Percentiles rank a stretch among this genome's conserved stretches.
Conservation (phyloP, 2,113 vertebrate genomes). For the Cyanoramphus novaezelandiae region DNA sequence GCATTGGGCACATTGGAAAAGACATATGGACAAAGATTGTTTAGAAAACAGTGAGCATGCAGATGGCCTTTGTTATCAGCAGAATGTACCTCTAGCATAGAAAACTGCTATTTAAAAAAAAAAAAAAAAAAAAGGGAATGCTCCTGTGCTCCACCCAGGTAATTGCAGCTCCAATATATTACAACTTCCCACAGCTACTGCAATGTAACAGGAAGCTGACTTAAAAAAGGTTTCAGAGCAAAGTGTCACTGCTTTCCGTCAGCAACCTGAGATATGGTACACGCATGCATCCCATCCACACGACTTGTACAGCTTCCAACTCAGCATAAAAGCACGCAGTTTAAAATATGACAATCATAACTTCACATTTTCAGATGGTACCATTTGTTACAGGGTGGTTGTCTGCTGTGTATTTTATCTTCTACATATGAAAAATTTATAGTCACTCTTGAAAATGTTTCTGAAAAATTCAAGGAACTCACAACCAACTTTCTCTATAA, state of each 20-base stretch:
- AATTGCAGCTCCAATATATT: not conserved
- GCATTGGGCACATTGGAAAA: not conserved
- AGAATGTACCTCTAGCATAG: fast-evolving
- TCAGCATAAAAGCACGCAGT: not conserved
- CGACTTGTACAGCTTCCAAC: not conserved
- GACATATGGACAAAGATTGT: not conserved
- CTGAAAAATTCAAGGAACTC: constrained; percentile 34
- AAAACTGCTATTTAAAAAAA: not conserved
- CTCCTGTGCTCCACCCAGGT: not conserved
- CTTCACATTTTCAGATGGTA: not conserved
- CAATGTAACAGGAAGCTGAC: not conserved
- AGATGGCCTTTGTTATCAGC: not conserved
- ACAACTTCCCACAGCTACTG: not conserved
- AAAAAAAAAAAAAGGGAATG: no score
- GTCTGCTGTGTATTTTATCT: not conserved
- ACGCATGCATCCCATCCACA: not conserved
- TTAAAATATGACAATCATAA: not conserved
- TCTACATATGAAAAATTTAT: constrained; percentile 16
- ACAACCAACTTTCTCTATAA: not conserved
- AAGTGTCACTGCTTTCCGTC: not conserved
- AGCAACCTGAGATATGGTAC: not conserved
- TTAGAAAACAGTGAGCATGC: not conserved
- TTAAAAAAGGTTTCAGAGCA: not conserved
- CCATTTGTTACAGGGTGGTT: not conserved
- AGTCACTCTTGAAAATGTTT: not conserved